Base-by-base conservation (phyloP, 2,113 vertebrate genomes). In the Danionella cerebrum region DNA sequence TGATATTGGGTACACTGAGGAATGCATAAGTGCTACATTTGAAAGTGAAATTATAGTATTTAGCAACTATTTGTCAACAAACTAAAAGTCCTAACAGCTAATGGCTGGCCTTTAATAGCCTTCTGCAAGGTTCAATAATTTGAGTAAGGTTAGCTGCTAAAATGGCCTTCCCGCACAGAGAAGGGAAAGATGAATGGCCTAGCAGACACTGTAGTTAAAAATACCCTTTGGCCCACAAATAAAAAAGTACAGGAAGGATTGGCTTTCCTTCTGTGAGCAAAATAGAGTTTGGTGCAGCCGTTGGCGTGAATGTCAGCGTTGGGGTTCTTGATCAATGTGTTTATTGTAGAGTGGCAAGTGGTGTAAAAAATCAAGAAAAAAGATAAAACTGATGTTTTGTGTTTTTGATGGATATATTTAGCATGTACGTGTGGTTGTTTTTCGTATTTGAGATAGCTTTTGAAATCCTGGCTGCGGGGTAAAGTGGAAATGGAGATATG, bases 171-270 rank as follows among this genome's bases (percentile, higher is more conserved):
- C 12, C 8, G 19, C 8, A 2, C 29, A 18, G 33, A 47, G 38
- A 27, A 29, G 48, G 53, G 14, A 67, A 66, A 44, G 11, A 71
- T 31, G 55, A 55, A 63, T 50, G 27, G 31, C 13, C 36, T 57
- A 51, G 3, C 59, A 63, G 65, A 59, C 69, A 27, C 58, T 19
- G 22, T 6, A 31, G 44, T 68, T 78, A 70, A 79, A 74, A 69
- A 75, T 47, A 38, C 29, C 6, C 44, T 1, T 10, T 24, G 11
- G 64, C 10, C 57, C 13, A 14, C 14, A 29, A 22, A 29, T 31
- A 7, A 33, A 18, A 51, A 25, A 27, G 4, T 13, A 29, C 22
- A 60, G 24, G 41, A 60, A 13, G 24, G 25, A 45, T 45, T 60
- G 19, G 41, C 39, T 13, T 4, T 60, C 12, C 14, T 3, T 25